Conservation (phyloP, 2,797 vertebrate species). For the Melanotaenia maccullochi region DNA sequence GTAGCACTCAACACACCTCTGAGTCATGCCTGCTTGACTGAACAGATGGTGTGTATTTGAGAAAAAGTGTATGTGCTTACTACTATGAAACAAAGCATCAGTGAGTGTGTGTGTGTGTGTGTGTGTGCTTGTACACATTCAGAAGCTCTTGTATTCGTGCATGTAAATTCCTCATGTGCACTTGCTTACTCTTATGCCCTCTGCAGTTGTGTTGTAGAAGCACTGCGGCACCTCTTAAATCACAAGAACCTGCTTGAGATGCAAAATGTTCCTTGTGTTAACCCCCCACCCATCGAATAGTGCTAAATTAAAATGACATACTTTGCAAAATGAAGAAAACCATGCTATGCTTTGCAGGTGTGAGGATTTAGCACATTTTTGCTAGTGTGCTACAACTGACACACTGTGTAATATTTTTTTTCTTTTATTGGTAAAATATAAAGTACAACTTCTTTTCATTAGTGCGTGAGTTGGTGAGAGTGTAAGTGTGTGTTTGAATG, state of each 20-base stretch:
- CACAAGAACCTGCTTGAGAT: constrained; percentile 65
- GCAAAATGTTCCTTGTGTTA: constrained; percentile 40
- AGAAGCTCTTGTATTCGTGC: not conserved
- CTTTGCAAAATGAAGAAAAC: not conserved
- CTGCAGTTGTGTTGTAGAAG: constrained; percentile 43
- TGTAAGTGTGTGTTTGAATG: constrained; percentile 16
- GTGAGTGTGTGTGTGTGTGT: not conserved
- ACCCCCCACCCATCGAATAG: too few species aligned
- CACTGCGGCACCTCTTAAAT: constrained; percentile 66
- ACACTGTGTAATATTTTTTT: constrained; percentile 7
- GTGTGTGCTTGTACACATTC: not conserved
- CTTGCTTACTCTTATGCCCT: constrained; percentile 30
- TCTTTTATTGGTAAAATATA: constrained; percentile 10
- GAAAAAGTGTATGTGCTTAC: constrained; percentile 12
- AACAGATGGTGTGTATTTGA: constrained; percentile 43
- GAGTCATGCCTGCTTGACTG: constrained; percentile 50
- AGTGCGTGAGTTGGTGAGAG: constrained; percentile 3
- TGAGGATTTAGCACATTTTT: constrained; percentile 14
- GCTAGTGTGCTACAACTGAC: constrained; percentile 15
- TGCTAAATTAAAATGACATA: too few species aligned
- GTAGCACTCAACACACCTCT: constrained; percentile 51
- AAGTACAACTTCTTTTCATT: constrained; percentile 12
- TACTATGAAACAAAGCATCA: constrained; percentile 22
- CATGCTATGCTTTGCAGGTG: constrained; percentile 3
- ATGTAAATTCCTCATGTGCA: constrained; percentile 26